Evolutionary conservation across 2,888 invertebrate species (phyloP).

Genomic region (Ophion costatus): DNA sequence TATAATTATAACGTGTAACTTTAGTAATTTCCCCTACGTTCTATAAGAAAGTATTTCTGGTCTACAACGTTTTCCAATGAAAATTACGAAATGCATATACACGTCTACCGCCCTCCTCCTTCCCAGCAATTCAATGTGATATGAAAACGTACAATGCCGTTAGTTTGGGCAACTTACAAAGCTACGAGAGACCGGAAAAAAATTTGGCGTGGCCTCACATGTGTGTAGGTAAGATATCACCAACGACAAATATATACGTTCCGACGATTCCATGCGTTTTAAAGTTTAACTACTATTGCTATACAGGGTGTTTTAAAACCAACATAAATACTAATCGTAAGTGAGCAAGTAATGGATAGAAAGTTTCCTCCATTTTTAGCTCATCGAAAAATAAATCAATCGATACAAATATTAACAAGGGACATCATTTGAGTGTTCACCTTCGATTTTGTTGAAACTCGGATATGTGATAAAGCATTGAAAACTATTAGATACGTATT

Average conservation of each 20-base stretch:
- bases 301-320: neutral
- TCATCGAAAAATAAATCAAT: neutral
- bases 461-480: no score
- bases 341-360: neutral
- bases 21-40: neutral
- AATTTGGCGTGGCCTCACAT: neutral
- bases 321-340: neutral
- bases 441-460: no score
- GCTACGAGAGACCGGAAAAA: constrained; percentile 11
- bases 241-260: constrained; percentile 51
- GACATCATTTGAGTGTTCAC: no score
- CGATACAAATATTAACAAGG: neutral
- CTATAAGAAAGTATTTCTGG: neutral
- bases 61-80: neutral
- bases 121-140: neutral
- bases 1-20: no score
- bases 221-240: constrained; percentile 62
- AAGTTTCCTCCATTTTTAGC: neutral
- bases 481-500: no score
- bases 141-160: neutral
- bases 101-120: neutral
- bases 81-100: neutral
- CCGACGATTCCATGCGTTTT: constrained; percentile 34
- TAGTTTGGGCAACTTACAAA: constrained; percentile 18
- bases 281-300: neutral